phyloP scores from a whole-genome alignment of 2,888 invertebrate genomes.

The Tetranychus truncatus region DNA sequence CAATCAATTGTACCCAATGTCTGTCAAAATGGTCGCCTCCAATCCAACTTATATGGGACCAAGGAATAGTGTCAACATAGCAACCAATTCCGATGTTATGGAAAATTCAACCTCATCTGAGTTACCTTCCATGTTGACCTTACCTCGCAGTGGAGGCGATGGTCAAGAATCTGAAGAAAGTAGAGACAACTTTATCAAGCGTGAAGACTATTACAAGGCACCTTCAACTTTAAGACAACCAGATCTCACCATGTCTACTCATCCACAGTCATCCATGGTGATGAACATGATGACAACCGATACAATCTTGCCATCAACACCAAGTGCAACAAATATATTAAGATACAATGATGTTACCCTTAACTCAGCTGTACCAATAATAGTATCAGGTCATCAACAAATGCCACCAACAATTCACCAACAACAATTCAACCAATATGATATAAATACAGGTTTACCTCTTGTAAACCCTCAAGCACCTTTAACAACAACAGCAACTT shows the following conservation, averaged over 20 bases:
- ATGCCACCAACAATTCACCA: neutral
- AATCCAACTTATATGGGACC: neutral
- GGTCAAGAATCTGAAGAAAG: neutral
- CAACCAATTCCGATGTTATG: neutral
- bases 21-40: neutral
- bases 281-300: neutral
- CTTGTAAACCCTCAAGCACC: neutral
- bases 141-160: constrained; percentile 1
- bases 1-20: neutral
- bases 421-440: neutral
- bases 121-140: neutral
- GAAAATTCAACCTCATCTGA: neutral
- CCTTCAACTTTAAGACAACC: neutral
- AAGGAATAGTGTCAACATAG: neutral
- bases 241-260: neutral
- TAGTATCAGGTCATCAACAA: neutral
- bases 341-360: too few relatives aligned
- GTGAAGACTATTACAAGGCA: constrained; percentile 12
- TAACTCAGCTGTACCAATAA: neutral
- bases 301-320: neutral
- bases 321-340: neutral
- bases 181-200: neutral
- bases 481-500: neutral
- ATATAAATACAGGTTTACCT: neutral
- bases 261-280: neutral